phyloP scores from a whole-genome alignment of 2,113 vertebrate genomes.

The Manacus vitellinus region DNA sequence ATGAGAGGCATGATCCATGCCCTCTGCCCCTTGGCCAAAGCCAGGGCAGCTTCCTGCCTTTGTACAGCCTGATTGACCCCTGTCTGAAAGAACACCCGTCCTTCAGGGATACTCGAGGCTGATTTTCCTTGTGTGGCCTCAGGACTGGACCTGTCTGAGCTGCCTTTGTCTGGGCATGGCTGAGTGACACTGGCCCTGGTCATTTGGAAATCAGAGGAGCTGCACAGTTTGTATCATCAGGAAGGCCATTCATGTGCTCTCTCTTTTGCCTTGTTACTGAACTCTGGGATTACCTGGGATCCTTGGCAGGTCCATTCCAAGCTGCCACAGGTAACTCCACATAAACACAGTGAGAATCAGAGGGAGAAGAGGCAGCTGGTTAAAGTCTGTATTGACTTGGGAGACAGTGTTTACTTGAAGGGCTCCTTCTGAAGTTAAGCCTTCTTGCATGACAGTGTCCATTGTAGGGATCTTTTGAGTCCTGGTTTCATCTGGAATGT shows the following conservation, averaged over 20 bases:
- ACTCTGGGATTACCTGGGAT: not conserved
- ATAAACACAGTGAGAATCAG: not conserved
- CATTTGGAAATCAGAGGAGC: not conserved
- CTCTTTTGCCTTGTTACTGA: not conserved
- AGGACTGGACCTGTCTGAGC: not conserved
- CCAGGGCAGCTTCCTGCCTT: not conserved
- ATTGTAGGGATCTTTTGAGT: not conserved
- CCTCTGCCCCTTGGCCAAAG: not conserved
- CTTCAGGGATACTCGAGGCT: not conserved
- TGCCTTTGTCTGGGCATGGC: not conserved
- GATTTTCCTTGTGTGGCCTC: not conserved
- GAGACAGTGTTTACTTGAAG: not conserved
- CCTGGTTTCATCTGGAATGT: not conserved
- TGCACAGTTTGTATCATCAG: not conserved
- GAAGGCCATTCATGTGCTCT: not conserved
- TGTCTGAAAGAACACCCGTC: not conserved
- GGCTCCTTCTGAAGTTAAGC: not conserved
- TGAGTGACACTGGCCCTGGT: accelerated
- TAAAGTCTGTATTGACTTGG: not conserved
- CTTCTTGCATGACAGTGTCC: not conserved
- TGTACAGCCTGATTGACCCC: not conserved
- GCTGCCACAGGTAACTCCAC: accelerated
- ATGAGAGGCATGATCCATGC: accelerated
- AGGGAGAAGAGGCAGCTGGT: not conserved
- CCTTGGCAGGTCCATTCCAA: not conserved